phyloP scores from a whole-genome alignment of 2,113 vertebrate genomes.

The Antechinus stuartii region DNA sequence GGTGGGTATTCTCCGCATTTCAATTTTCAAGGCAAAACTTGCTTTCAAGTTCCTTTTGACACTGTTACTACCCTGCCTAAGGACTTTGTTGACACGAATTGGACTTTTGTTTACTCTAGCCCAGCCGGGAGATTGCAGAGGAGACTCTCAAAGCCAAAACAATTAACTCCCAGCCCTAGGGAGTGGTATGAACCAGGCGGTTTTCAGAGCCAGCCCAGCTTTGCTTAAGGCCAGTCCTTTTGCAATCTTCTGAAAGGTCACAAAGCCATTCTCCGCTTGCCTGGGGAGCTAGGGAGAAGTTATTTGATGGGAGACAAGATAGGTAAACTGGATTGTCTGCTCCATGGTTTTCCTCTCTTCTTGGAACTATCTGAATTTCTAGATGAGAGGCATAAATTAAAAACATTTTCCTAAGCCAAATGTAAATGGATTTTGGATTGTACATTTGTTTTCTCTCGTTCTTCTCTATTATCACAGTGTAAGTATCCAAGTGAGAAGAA shows the following conservation, averaged over 20 bases:
- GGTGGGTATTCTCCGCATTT: not conserved
- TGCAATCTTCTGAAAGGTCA: not conserved
- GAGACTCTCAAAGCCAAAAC: conserved; percentile 1
- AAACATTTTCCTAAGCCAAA: conserved; percentile 15
- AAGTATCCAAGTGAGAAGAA: conserved; percentile 13
- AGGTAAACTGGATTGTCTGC: not conserved
- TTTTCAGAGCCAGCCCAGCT: not conserved
- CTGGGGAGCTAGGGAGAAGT: not conserved
- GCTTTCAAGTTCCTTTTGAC: conserved; percentile 16
- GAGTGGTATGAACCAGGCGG: conserved; percentile 8
- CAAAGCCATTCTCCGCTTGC: not conserved
- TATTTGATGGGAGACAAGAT: not conserved
- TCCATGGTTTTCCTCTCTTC: not conserved
- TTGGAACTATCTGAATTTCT: conserved; percentile 13
- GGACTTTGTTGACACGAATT: conserved; percentile 20
- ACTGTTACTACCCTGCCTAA: not conserved
- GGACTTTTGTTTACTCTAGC: conserved; percentile 12
- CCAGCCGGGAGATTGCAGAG: not conserved
- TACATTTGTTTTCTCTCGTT: not conserved
- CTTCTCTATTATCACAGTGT: conserved; percentile 10
- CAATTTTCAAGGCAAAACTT: conserved; percentile 23
- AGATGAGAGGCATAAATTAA: conserved; percentile 37
- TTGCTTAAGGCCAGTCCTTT: conserved; percentile 1
- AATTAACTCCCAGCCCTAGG: not conserved
- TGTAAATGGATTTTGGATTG: conserved; percentile 20